Evolutionary conservation across 2,888 invertebrate species (phyloP), one percentile per base, ranked within the genome.

Genomic region (Erebia palarica): DNA sequence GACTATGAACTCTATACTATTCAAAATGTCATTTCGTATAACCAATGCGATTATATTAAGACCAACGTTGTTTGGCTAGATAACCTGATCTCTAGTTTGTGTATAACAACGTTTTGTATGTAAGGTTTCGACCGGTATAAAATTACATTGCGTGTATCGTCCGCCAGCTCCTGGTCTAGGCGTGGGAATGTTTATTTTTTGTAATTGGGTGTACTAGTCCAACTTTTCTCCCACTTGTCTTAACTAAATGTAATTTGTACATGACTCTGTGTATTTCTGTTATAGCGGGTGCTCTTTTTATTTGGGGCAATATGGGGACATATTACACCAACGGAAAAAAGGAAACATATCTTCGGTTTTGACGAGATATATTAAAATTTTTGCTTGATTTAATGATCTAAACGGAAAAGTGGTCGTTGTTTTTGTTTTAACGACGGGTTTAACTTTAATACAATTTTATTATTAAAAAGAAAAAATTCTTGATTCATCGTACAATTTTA

Each of bases 191-290:
- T 83, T 89, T 90, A 89, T 89, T 88, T 89, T 92, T 92, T 90
- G 84, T 89, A 92, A 88, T 91, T 90, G 86, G 90, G 84, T 91
- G 87, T 89, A 89, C 92, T 93, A 93, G 92, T 93, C 92, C 88
- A 86, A 84, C 83, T 83, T 80, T 76, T 80, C 82, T 85, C 91
- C 91, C 89, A 87, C 63, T 63, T 86, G 78, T 87, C 82, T 84
- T 82, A 86, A 81, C 80, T 79, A 80, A 84, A 83, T 84, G 83
- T 86, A 87, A 87, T 67, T 82, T 90, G 89, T 90, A 90, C 84
- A 91, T 89, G 80, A 81, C 83, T 86, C 83, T 80, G 83, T 89
- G 89, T 89, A 90, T 89, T 91, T 90, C 87, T 91, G 90, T 92
- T 91, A 87, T 63, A 63, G 63, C 63, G 49, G 49, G 21, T 63